Evolutionary conservation across 2,888 invertebrate genomes (phyloP).

Genomic region (Melieria omissa): DNA sequence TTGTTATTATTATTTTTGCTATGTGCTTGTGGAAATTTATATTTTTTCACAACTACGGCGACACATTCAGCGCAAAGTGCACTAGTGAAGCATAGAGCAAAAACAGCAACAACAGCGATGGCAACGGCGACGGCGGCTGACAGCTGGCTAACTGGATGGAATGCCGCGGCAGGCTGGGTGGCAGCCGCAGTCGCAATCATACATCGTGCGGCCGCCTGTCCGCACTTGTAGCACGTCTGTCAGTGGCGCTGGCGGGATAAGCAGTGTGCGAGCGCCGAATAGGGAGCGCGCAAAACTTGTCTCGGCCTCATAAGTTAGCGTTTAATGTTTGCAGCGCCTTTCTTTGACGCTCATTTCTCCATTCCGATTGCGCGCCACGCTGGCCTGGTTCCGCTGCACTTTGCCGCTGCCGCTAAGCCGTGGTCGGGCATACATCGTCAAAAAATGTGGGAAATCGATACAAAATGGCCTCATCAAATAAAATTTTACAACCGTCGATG

Average conservation of each 20-base stretch:
- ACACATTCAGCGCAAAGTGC: conserved; percentile 16
- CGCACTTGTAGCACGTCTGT: conserved; percentile 19
- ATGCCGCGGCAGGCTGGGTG: conserved; percentile 9
- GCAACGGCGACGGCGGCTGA: neutral
- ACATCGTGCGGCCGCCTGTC: conserved; percentile 25
- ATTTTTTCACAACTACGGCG: conserved; percentile 33
- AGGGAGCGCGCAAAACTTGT: conserved; percentile 25
- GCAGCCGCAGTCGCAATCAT: conserved; percentile 22
- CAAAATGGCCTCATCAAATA: conserved; percentile 58
- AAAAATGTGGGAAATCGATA: conserved; percentile 58
- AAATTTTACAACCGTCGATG: conserved; percentile 49
- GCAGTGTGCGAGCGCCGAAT: conserved; percentile 22
- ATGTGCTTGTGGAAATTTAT: conserved; percentile 46
- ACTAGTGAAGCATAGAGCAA: neutral
- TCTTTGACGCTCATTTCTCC: conserved; percentile 28
- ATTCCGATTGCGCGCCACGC: too few relatives aligned
- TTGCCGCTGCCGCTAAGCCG: conserved; percentile 5
- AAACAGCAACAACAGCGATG: neutral
- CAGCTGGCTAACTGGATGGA: neutral
- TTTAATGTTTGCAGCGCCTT: conserved; percentile 51
- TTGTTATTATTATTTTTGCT: conserved; percentile 52
- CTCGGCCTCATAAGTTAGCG: conserved; percentile 52
- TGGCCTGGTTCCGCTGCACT: neutral
- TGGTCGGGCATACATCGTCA: conserved; percentile 43
- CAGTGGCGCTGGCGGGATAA: conserved; percentile 33